Percentiles rank a stretch among this genome's conserved stretches.
Conservation (phyloP, 2,113 vertebrate genomes). For the Coturnix japonica region DNA sequence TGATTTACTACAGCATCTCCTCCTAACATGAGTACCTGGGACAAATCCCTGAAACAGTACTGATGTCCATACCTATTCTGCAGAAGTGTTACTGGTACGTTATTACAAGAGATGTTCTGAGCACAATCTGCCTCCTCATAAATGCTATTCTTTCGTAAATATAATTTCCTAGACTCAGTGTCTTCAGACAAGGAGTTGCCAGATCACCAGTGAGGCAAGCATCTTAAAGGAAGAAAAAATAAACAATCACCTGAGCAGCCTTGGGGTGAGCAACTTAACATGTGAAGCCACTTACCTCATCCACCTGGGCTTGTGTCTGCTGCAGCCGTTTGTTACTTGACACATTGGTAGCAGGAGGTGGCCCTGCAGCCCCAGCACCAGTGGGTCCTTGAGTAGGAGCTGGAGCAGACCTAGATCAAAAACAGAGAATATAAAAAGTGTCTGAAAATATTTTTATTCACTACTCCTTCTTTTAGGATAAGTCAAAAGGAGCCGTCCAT, state of each 20-base stretch:
- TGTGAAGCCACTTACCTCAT: constrained; percentile 81
- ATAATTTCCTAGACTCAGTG: neutral
- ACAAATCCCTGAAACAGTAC: neutral
- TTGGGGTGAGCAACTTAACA: neutral
- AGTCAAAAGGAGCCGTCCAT: neutral
- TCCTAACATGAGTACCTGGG: neutral
- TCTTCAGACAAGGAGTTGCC: neutral
- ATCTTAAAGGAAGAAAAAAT: neutral
- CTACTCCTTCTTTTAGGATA: neutral
- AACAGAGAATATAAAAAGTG: neutral
- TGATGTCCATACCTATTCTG: neutral
- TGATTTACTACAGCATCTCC: neutral
- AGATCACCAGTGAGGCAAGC: neutral
- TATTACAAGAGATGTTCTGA: neutral
- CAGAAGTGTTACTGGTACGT: neutral
- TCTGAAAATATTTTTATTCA: neutral
- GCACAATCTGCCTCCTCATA: neutral
- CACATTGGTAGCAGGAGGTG: constrained; percentile 76
- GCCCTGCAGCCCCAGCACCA: constrained; percentile 69
- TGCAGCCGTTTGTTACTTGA: constrained; percentile 91
- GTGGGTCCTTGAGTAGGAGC: constrained; percentile 73
- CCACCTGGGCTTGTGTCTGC: constrained; percentile 92
- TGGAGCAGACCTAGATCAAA: constrained; percentile 85
- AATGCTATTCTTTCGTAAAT: neutral
- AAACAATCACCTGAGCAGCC: neutral